Evolutionary conservation across 2,113 vertebrate species (phyloP).

Genomic region (Phoxinus phoxinus): DNA sequence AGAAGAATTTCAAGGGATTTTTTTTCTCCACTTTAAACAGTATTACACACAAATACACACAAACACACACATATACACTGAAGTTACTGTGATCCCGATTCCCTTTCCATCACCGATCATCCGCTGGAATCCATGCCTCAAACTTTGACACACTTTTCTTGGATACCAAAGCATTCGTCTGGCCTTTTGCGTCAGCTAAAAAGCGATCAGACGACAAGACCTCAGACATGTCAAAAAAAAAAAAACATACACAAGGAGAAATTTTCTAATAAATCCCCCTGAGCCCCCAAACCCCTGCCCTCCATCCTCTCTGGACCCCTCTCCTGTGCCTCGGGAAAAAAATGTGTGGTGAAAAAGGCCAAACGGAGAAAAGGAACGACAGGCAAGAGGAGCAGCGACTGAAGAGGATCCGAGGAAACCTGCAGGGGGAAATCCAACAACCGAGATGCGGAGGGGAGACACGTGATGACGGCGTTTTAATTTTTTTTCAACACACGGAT

Average conservation of each 20-base stretch:
- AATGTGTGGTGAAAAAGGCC: slow-evolving; percentile 69
- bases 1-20: background rate
- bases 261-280: slow-evolving; percentile 43
- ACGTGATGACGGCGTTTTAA: slow-evolving; percentile 1
- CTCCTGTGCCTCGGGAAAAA: slow-evolving; percentile 66
- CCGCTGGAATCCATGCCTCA: slow-evolving; percentile 33
- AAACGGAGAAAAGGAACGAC: slow-evolving; percentile 50
- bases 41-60: background rate
- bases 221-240: slow-evolving; percentile 70
- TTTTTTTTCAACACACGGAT: slow-evolving; percentile 54
- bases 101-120: background rate
- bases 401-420: slow-evolving; percentile 51
- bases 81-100: slow-evolving; percentile 3
- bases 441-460: slow-evolving; percentile 58
- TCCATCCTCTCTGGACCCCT: slow-evolving; percentile 65
- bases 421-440: slow-evolving; percentile 49
- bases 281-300: slow-evolving; percentile 68
- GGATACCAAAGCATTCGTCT: slow-evolving; percentile 70
- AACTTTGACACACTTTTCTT: slow-evolving; percentile 50
- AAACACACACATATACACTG: background rate
- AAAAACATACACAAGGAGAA: slow-evolving; percentile 45
- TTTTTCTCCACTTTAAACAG: slow-evolving; percentile 16
- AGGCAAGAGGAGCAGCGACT: slow-evolving; percentile 61
- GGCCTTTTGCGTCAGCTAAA: slow-evolving; percentile 63
- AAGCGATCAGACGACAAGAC: slow-evolving; percentile 75